Percentiles rank a stretch among this genome's conserved stretches.
Evolutionary conservation across 2,888 invertebrate species (phyloP).

Genomic region (Pteria penguin): DNA sequence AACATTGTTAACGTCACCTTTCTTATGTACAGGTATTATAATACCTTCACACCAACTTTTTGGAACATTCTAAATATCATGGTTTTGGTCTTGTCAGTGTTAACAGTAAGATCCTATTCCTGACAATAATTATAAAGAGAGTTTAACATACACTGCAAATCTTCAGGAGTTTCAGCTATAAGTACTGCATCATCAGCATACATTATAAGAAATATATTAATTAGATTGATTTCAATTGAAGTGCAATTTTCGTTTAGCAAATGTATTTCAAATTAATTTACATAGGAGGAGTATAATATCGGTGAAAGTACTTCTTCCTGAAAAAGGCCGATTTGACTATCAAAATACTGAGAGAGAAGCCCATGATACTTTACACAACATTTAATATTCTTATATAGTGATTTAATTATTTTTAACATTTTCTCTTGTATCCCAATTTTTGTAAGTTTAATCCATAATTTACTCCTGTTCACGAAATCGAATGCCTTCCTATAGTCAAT

Average conservation of each 20-base stretch:
- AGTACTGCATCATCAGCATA: conserved; percentile 8
- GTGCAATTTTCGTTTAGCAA: background rate
- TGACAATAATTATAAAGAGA: background rate
- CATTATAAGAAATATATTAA: background rate
- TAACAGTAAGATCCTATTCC: background rate
- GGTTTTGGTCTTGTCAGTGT: background rate
- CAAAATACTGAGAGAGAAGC: background rate
- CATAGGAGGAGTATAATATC: background rate
- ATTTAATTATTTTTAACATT: conserved; percentile 1
- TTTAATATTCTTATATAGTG: conserved; percentile 2
- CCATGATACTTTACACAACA: conserved; percentile 4
- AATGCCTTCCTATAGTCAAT: conserved; percentile 4
- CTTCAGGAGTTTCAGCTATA: background rate
- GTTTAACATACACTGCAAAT: background rate
- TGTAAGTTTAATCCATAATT: background rate
- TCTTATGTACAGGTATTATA: too few relatives aligned
- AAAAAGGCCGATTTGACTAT: background rate
- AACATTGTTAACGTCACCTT: too few relatives aligned
- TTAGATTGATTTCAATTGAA: background rate
- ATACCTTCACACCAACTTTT: too few relatives aligned
- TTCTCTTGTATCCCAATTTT: background rate
- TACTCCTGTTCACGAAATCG: background rate
- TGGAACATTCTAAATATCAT: background rate
- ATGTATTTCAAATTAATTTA: background rate
- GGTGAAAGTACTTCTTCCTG: conserved; percentile 2